phyloP scores from a whole-genome alignment of 2,113 vertebrate genomes.

The Tautogolabrus adspersus region DNA sequence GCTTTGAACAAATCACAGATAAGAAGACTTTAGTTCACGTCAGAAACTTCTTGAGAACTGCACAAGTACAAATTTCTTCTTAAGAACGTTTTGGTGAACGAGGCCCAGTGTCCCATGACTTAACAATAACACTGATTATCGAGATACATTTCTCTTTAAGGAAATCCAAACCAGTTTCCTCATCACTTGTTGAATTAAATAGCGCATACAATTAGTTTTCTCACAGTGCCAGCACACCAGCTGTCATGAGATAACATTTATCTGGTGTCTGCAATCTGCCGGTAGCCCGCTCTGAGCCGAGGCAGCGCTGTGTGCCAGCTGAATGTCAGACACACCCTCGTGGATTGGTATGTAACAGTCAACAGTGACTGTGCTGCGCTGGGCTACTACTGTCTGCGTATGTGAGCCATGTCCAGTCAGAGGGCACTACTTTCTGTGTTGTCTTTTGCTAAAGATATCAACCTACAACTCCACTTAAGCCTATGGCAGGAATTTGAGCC shows the following conservation, averaged over 20 bases:
- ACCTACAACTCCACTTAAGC: constrained; percentile 51
- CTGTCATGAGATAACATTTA: constrained; percentile 63
- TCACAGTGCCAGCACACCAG: constrained; percentile 26
- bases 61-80: too few species aligned
- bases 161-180: background rate
- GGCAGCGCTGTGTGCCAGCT: constrained; percentile 47
- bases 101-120: too few species aligned
- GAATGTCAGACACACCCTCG: constrained; percentile 69
- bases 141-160: background rate
- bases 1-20: too few species aligned
- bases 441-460: constrained; percentile 73
- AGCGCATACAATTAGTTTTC: constrained; percentile 27
- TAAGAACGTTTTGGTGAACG: too few species aligned
- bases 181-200: background rate
- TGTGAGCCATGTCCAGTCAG: constrained; percentile 52
- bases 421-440: constrained; percentile 45
- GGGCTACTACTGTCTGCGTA: constrained; percentile 46
- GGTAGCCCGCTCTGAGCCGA: constrained; percentile 43
- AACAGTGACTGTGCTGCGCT: constrained; percentile 47
- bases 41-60: too few species aligned
- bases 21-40: too few species aligned
- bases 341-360: constrained; percentile 64
- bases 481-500: constrained; percentile 61
- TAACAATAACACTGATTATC: background rate
- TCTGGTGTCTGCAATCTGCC: constrained; percentile 39